Conservation (phyloP, 1,140 invertebrate species). For the Drosophila nasuta region DNA sequence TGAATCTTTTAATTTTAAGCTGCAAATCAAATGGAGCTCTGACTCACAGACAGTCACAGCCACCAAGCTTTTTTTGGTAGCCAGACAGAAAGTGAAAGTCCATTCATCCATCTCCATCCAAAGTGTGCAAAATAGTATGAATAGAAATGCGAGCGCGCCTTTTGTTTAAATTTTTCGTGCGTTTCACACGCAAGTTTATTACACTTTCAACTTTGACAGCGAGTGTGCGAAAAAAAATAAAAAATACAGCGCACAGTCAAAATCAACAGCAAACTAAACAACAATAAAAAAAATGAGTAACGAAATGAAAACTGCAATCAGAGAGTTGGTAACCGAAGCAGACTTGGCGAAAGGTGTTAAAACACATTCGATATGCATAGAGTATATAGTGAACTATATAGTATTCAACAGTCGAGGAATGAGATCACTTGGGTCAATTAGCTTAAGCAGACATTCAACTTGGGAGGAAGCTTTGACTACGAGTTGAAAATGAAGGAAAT, state of each 20-base stretch:
- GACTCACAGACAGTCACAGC: slow-evolving; percentile 11
- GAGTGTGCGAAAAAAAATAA: slow-evolving; percentile 31
- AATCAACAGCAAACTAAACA: slow-evolving; percentile 17
- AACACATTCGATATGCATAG: slow-evolving; percentile 25
- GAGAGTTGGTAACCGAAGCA: slow-evolving; percentile 12
- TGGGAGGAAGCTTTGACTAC: not conserved
- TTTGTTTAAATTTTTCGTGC: slow-evolving; percentile 58
- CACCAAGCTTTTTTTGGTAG: slow-evolving; percentile 4
- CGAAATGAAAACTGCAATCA: slow-evolving; percentile 32
- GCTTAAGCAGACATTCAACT: not conserved
- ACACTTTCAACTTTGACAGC: slow-evolving; percentile 69
- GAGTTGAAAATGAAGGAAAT: slow-evolving; percentile 4
- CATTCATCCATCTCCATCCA: slow-evolving; percentile 30
- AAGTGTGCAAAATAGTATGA: slow-evolving; percentile 43
- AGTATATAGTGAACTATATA: not conserved
- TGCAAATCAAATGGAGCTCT: slow-evolving; percentile 45
- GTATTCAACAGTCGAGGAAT: slow-evolving; percentile 8
- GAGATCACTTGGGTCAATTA: slow-evolving; percentile 22
- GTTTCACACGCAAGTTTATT: slow-evolving; percentile 73
- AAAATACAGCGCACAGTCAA: not conserved
- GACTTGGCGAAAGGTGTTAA: slow-evolving; percentile 52
- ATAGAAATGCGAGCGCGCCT: slow-evolving; percentile 52
- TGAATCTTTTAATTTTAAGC: slow-evolving; percentile 61
- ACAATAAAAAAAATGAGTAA: not conserved
- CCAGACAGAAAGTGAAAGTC: slow-evolving; percentile 61